Conservation (phyloP, 2,797 vertebrate genomes). For the Peromyscus nudipes region DNA sequence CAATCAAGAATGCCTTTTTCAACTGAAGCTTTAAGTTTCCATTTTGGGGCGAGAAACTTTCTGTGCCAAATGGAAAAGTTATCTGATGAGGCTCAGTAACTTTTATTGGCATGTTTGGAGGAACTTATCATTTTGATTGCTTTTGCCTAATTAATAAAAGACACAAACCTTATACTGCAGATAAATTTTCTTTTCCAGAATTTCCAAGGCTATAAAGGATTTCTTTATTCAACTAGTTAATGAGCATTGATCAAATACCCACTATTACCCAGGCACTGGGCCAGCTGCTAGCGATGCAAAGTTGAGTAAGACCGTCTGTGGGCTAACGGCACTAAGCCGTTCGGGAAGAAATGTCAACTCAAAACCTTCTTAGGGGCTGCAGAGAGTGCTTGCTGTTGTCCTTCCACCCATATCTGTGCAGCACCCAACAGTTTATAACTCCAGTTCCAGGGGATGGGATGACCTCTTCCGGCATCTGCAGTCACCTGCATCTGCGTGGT, state of each 20-base stretch:
- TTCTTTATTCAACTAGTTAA: slow-evolving; percentile 25
- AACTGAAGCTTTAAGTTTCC: slow-evolving; percentile 59
- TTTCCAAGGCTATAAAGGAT: slow-evolving; percentile 36
- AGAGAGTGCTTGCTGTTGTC: too few relatives aligned
- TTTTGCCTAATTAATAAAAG: slow-evolving; percentile 62
- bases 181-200: slow-evolving; percentile 64
- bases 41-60: slow-evolving; percentile 59
- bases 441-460: neutral
- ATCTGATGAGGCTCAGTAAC: neutral
- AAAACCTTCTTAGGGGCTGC: neutral
- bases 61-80: slow-evolving; percentile 61
- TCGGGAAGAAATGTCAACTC: neutral
- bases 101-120: neutral
- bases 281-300: neutral
- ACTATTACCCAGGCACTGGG: neutral
- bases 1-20: slow-evolving; percentile 70
- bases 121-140: slow-evolving; percentile 50
- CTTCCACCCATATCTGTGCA: too few relatives aligned
- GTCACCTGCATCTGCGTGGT: neutral
- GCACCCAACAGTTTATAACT: neutral
- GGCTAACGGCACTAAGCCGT: neutral
- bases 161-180: slow-evolving; percentile 35
- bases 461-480: neutral
- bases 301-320: neutral
- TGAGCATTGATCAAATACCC: neutral